Conservation (phyloP, 2,888 invertebrate genomes). For the Zygothrica quintamaculata region DNA sequence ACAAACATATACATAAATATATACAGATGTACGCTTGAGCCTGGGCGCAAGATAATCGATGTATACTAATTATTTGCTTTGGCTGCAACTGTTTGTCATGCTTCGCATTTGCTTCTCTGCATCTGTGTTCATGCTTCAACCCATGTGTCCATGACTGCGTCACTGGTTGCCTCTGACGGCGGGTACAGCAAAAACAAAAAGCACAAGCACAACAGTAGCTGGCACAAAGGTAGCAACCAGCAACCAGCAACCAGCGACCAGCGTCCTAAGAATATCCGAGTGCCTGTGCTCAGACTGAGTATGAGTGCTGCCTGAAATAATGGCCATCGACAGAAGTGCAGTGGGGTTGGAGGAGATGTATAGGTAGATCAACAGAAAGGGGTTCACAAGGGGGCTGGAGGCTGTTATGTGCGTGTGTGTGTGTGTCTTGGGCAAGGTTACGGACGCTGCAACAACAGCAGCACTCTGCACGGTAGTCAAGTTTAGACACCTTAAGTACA, state of each 20-base stretch:
- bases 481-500: constrained; percentile 81
- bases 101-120: constrained; percentile 35
- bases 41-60: constrained; percentile 75
- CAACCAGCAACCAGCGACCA: no score
- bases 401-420: constrained; percentile 48
- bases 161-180: constrained; percentile 19
- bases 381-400: constrained; percentile 1
- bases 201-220: constrained; percentile 64
- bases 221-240: no score
- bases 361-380: neutral
- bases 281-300: constrained; percentile 8
- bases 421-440: constrained; percentile 72
- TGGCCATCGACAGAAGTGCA: constrained; percentile 68
- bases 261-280: constrained; percentile 13
- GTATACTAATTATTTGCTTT: constrained; percentile 80
- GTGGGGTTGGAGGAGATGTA: neutral
- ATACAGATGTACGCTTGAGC: constrained; percentile 37
- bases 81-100: constrained; percentile 80
- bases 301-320: constrained; percentile 68
- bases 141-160: constrained; percentile 24
- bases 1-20: constrained; percentile 27
- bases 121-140: constrained; percentile 12
- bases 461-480: constrained; percentile 70
- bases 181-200: constrained; percentile 79
- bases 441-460: constrained; percentile 48